Percentiles rank a stretch among this genome's conserved stretches.
phyloP scores from a whole-genome alignment of 92 coral and sea anemone genomes.

The Epizoanthus rinbou region DNA sequence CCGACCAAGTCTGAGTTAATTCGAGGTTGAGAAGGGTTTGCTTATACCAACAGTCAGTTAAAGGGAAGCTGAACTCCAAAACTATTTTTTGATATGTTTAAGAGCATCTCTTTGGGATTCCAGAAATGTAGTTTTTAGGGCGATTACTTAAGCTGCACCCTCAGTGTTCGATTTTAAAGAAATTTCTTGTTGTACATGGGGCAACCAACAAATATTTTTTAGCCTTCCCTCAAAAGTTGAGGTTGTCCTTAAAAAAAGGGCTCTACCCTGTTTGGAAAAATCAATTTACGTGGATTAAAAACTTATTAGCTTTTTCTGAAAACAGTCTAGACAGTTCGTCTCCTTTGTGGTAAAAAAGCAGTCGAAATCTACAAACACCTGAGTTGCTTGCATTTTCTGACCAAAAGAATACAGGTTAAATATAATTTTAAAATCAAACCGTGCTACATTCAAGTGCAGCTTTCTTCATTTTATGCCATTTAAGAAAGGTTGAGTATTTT shows the following conservation, averaged over 20 bases:
- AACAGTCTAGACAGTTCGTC: not conserved
- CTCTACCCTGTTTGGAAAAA: slow-evolving; percentile 13
- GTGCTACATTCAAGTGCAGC: no score
- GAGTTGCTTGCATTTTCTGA: no score
- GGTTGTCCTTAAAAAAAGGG: not conserved
- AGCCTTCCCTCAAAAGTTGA: not conserved
- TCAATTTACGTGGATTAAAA: not conserved
- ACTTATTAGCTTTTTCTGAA: not conserved
- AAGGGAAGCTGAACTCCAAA: slow-evolving; percentile 5
- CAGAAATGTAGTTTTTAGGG: not conserved
- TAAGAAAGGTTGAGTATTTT: no score
- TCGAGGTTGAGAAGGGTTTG: slow-evolving; percentile 18
- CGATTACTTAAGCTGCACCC: not conserved
- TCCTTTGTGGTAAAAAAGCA: no score
- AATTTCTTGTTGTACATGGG: slow-evolving; percentile 9
- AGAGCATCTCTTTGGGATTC: slow-evolving; percentile 14
- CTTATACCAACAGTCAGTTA: slow-evolving; percentile 8
- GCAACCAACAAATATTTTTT: slow-evolving; percentile 1
- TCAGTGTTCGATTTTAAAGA: not conserved
- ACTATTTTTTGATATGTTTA: not conserved
- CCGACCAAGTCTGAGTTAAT: slow-evolving; percentile 17
- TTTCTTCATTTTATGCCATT: no score
- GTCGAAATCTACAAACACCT: no score
- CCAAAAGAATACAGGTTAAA: no score
- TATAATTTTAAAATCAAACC: no score